Evolutionary conservation across 1,140 invertebrate genomes (phyloP), one percentile per base, ranked within the genome.

Genomic region (Antheraea pernyi): DNA sequence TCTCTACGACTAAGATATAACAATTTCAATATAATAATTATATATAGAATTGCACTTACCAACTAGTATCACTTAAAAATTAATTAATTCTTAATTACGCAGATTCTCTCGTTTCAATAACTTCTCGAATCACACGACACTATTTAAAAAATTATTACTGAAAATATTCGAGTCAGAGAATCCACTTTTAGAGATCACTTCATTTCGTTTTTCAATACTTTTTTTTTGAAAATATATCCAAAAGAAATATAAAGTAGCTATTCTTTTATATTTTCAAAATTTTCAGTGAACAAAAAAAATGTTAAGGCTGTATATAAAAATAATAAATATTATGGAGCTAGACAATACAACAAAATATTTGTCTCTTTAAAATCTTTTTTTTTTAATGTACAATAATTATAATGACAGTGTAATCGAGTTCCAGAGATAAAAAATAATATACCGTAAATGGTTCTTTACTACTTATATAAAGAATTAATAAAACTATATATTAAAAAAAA

Each of bases 141-240:
- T 30, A 30, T 61, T 65, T 42, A 46, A 42, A 65, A 36, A 11
- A 13, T 10, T 36, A 64, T 18, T 18, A 36, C 22, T 18, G 22
- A 64, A 64, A 46, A 65, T 46, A 42, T 65, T 65, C 36, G 36
- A 59, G 37, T 59, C 6, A 36, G 65, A 67, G 65, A 67, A 67
- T 67, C 65, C 53, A 67, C 65, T 67, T 67, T 67, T 37, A 67
- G 65, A 67, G 65, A 67, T 67, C 65, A 67, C 65, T 39, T 53
- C 46, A 53, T 30, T 67, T 67, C 22, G n/a, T 18, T 37, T 67
- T 67, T 67, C 48, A 59, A 67, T 65, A 65, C 64, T 65, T 61
- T 61, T 60, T 22, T 61, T 61, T 36, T 61, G 8, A 10, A 10
- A 16, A 13, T 53, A 53, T n/a, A 53, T 16, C 0, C 16, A 53